These are phyloP conservation scores for Meteorus cinctellus DNA, from an alignment of 2,888 invertebrate genomes.

Conservation along the genomic window DNA sequence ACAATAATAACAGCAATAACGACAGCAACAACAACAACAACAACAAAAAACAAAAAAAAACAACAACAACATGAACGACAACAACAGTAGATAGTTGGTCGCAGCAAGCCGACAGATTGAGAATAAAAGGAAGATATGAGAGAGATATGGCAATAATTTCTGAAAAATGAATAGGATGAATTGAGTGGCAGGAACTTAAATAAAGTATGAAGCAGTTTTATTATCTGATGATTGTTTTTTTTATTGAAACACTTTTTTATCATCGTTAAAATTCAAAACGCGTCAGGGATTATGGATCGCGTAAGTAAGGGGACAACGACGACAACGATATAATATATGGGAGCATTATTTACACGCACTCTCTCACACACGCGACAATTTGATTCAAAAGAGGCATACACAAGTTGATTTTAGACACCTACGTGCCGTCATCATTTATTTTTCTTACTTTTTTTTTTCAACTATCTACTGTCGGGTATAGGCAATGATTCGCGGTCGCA, in stretches of 20 bases:
- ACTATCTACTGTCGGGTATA: slow-evolving; percentile 58
- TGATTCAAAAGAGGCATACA: slow-evolving; percentile 49
- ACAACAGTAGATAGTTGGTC: slow-evolving; percentile 15
- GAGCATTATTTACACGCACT: slow-evolving; percentile 68
- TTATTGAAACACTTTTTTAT: slow-evolving; percentile 68
- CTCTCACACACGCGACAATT: slow-evolving; percentile 51
- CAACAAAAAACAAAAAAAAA: no score
- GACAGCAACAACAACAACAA: slow-evolving; percentile 23
- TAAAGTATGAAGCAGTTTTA: slow-evolving; percentile 41
- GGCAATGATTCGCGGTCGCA: slow-evolving; percentile 55
- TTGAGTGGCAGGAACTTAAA: not conserved
- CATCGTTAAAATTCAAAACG: slow-evolving; percentile 58
- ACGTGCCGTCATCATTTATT: slow-evolving; percentile 45
- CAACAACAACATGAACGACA: slow-evolving; percentile 8
- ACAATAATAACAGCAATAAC: no score
- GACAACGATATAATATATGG: slow-evolving; percentile 34
- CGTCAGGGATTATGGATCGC: slow-evolving; percentile 45
- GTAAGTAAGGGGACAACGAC: slow-evolving; percentile 38
- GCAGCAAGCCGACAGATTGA: slow-evolving; percentile 35
- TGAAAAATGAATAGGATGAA: slow-evolving; percentile 36
- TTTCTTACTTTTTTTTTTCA: slow-evolving; percentile 54
- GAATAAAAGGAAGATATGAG: slow-evolving; percentile 3
- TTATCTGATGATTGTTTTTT: slow-evolving; percentile 66
- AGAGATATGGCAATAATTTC: slow-evolving; percentile 11
- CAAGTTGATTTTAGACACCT: slow-evolving; percentile 51